Conservation (phyloP, 2,888 invertebrate genomes). For the Temnothorax unifasciatus region DNA sequence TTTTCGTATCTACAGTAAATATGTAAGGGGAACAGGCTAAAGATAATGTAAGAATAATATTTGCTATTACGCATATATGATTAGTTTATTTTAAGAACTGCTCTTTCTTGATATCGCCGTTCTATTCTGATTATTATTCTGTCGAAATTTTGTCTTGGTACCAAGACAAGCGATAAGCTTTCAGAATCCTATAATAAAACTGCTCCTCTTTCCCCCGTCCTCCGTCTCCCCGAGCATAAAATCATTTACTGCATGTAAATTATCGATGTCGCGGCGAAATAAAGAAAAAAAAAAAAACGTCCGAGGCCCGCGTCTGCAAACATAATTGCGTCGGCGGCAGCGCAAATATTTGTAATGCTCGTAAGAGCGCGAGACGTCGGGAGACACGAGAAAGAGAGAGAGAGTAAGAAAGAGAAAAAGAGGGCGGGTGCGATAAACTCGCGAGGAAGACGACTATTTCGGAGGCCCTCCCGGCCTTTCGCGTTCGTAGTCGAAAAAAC, state of each 20-base stretch:
- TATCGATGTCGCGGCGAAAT: constrained; percentile 52
- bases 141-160: neutral
- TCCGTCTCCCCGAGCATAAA: neutral
- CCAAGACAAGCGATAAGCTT: neutral
- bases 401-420: constrained; percentile 34
- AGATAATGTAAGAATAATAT: constrained; percentile 52
- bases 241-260: constrained; percentile 47
- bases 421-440: constrained; percentile 45
- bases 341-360: constrained; percentile 54
- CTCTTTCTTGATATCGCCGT: neutral
- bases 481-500: constrained; percentile 17
- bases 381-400: constrained; percentile 16
- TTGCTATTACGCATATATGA: constrained; percentile 33
- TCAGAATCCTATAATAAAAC: constrained; percentile 22
- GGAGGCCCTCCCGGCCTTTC: neutral
- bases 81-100: constrained; percentile 44
- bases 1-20: constrained; percentile 43
- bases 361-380: constrained; percentile 34
- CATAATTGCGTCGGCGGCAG: constrained; percentile 53
- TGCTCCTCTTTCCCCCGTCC: neutral
- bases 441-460: constrained; percentile 37
- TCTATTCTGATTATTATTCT: constrained; percentile 11
- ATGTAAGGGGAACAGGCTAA: constrained; percentile 21
- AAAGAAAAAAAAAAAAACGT: constrained; percentile 43
- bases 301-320: constrained; percentile 45